phyloP scores from a whole-genome alignment of 1,140 invertebrate genomes.

The Drosophila pectinifera region DNA sequence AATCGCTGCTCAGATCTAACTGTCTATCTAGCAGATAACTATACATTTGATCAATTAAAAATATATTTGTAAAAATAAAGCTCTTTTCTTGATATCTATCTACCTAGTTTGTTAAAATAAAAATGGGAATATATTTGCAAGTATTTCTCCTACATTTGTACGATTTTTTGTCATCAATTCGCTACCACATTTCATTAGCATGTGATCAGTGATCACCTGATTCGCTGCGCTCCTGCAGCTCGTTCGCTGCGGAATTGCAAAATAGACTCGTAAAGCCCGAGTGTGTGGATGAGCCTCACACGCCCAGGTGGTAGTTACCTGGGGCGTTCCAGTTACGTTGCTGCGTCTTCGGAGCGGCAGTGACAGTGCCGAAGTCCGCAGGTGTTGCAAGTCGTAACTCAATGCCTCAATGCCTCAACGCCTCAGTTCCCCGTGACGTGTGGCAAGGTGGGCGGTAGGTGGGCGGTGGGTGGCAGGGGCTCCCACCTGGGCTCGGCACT shows the following conservation, averaged over 20 bases:
- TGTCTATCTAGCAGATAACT: too few relatives aligned
- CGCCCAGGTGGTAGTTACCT: conserved; percentile 24
- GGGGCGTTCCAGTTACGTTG: conserved; percentile 61
- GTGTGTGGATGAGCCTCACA: not conserved
- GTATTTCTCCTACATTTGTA: too few relatives aligned
- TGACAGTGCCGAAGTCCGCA: conserved; percentile 65
- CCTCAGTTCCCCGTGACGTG: conserved; percentile 64
- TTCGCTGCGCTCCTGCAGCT: not conserved
- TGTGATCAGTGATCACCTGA: not conserved
- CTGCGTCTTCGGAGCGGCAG: conserved; percentile 55
- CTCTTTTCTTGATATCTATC: too few relatives aligned
- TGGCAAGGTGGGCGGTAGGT: conserved; percentile 33
- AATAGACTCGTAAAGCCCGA: not conserved
- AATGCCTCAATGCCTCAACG: conserved; percentile 43
- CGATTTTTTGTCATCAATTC: too few relatives aligned
- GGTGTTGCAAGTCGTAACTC: conserved; percentile 70
- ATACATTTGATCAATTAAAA: too few relatives aligned
- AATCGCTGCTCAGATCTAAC: too few relatives aligned
- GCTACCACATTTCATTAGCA: too few relatives aligned
- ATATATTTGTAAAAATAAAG: too few relatives aligned
- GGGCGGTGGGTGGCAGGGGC: not conserved
- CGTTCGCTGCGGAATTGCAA: not conserved
- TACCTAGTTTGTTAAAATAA: too few relatives aligned
- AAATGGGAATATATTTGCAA: too few relatives aligned
- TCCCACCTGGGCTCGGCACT: conserved; percentile 10